Percentiles rank a stretch among this genome's conserved stretches.
Evolutionary conservation across 2,888 invertebrate genomes (phyloP).

Genomic region (Leucophenga maculata): DNA sequence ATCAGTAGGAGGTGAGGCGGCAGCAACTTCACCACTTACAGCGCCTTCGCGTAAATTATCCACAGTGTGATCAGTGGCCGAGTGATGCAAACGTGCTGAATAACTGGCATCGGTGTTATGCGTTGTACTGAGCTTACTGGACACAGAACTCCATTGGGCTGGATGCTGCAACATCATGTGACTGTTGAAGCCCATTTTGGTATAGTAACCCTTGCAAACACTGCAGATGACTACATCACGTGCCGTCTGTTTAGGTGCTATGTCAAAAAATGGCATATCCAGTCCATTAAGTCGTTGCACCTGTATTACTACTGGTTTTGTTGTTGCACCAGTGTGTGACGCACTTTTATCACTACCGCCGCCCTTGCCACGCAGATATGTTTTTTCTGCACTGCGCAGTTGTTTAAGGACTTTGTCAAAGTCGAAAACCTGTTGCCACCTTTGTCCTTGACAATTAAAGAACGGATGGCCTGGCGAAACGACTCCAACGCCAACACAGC

Average conservation of each 20-base stretch:
- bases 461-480: slow-evolving; percentile 30
- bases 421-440: slow-evolving; percentile 66
- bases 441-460: slow-evolving; percentile 57
- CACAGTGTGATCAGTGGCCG: slow-evolving; percentile 47
- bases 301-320: slow-evolving; percentile 44
- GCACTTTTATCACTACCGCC: slow-evolving; percentile 33
- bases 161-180: slow-evolving; percentile 79
- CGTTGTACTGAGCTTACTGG: slow-evolving; percentile 48
- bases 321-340: slow-evolving; percentile 29
- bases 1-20: slow-evolving; percentile 49
- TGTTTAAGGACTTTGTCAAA: slow-evolving; percentile 66
- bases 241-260: slow-evolving; percentile 84
- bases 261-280: slow-evolving; percentile 84
- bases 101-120: slow-evolving; percentile 22
- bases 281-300: slow-evolving; percentile 75
- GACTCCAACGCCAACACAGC: too few species aligned
- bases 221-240: slow-evolving; percentile 85
- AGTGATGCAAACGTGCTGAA: background rate
- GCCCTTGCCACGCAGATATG: slow-evolving; percentile 48
- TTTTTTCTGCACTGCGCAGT: slow-evolving; percentile 61
- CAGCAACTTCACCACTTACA: slow-evolving; percentile 25
- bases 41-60: slow-evolving; percentile 46
- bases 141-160: slow-evolving; percentile 56
- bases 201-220: slow-evolving; percentile 83
- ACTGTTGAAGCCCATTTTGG: slow-evolving; percentile 83